phyloP scores from a whole-genome alignment of 2,113 vertebrate genomes.

The Garra rufa region DNA sequence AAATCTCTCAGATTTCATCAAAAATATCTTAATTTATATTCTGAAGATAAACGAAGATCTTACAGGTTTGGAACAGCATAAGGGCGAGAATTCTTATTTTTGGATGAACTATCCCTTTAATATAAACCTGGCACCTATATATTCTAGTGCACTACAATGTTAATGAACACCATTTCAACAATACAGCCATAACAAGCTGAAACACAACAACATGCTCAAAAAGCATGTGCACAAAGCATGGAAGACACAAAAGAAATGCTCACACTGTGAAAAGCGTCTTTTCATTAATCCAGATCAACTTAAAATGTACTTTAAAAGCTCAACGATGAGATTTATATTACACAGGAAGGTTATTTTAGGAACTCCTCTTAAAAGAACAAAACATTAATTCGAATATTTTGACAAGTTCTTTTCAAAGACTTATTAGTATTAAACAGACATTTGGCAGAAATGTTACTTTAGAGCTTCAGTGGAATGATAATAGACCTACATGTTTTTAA shows the following conservation, averaged over 20 bases:
- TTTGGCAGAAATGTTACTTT: slow-evolving; percentile 14
- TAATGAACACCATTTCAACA: neutral
- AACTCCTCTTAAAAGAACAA: neutral
- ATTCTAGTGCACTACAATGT: slow-evolving; percentile 7
- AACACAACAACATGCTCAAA: neutral
- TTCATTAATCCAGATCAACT: neutral
- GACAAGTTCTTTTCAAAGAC: neutral
- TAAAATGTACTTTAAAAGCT: neutral
- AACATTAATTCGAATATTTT: neutral
- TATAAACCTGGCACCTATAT: too few relatives aligned
- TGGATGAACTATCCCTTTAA: too few relatives aligned
- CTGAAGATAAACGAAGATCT: too few relatives aligned
- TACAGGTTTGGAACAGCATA: too few relatives aligned
- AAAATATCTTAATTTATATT: too few relatives aligned
- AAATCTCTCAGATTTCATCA: too few relatives aligned
- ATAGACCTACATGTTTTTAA: slow-evolving; percentile 20
- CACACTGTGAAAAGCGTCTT: neutral
- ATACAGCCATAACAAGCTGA: neutral
- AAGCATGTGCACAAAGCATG: neutral
- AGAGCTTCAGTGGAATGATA: neutral
- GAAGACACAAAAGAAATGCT: neutral
- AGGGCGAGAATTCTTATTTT: too few relatives aligned
- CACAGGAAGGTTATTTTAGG: neutral
- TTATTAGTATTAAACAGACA: slow-evolving; percentile 1
- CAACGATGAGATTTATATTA: neutral